phyloP scores from a whole-genome alignment of 2,797 vertebrate genomes.

The Myoxocephalus aenaeus region DNA sequence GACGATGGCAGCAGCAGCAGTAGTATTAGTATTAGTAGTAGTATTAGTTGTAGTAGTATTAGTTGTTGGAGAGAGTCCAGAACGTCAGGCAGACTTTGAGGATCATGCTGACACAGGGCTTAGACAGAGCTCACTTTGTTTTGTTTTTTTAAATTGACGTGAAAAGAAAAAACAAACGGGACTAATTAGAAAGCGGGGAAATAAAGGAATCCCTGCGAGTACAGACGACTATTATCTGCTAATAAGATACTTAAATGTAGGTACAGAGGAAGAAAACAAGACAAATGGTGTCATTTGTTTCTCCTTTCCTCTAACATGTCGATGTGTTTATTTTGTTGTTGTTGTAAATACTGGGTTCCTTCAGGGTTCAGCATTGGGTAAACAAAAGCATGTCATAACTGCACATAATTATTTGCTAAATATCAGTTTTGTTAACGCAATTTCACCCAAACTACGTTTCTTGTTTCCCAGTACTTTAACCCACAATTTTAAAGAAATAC shows the following conservation, averaged over 20 bases:
- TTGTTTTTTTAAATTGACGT: no score
- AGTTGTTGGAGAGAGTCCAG: conserved; percentile 15
- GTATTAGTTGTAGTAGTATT: conserved; percentile 5
- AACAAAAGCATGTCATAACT: not conserved
- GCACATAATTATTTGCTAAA: not conserved
- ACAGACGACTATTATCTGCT: not conserved
- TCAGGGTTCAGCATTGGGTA: not conserved
- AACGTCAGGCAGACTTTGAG: not conserved
- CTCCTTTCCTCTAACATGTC: no score
- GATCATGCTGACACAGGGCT: not conserved
- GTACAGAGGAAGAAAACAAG: not conserved
- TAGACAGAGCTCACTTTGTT: no score
- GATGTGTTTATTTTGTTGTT: not conserved
- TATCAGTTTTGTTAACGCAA: not conserved
- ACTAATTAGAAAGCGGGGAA: not conserved
- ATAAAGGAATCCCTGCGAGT: not conserved
- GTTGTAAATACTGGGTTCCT: not conserved
- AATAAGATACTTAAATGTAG: not conserved
- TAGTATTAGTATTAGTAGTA: not conserved
- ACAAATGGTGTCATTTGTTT: not conserved
- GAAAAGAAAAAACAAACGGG: not conserved
- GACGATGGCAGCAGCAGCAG: not conserved
- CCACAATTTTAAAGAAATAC: no score
- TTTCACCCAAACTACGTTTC: not conserved
- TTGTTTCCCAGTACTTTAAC: not conserved